phyloP scores from a whole-genome alignment of 2,113 vertebrate species.

The Machaerirhynchus nigripectus region DNA sequence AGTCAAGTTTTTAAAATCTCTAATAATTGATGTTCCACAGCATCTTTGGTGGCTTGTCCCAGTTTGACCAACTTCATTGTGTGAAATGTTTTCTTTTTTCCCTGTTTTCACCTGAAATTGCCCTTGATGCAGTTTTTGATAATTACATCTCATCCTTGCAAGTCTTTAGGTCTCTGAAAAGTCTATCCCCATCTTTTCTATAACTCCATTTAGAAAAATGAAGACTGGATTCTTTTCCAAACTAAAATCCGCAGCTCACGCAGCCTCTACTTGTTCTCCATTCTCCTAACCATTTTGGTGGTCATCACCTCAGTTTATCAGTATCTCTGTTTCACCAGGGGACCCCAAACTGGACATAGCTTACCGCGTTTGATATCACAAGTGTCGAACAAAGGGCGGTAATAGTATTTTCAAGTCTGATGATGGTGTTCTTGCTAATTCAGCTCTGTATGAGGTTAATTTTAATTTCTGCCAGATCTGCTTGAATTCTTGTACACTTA shows the following conservation, averaged over 20 bases:
- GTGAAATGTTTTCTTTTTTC: neutral
- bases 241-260: neutral
- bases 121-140: neutral
- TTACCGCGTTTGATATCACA: neutral
- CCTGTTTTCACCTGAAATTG: neutral
- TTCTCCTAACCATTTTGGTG: neutral
- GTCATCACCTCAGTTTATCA: neutral
- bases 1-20: neutral
- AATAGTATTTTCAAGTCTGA: neutral
- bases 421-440: neutral
- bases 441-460: neutral
- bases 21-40: neutral
- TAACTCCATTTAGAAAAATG: neutral
- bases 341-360: neutral
- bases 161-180: neutral
- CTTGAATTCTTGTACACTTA: neutral
- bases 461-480: neutral
- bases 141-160: neutral
- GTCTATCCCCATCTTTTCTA: neutral
- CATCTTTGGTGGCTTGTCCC: neutral
- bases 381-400: neutral
- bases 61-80: neutral
- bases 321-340: neutral
- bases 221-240: neutral
- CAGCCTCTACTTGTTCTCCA: neutral